A percentile compares a stretch with the other conserved stretches of the same genome.
These are phyloP conservation scores for Caenorhabditis sp. DNA, from an alignment of 2,888 invertebrate genomes.

Conservation along the genomic window DNA sequence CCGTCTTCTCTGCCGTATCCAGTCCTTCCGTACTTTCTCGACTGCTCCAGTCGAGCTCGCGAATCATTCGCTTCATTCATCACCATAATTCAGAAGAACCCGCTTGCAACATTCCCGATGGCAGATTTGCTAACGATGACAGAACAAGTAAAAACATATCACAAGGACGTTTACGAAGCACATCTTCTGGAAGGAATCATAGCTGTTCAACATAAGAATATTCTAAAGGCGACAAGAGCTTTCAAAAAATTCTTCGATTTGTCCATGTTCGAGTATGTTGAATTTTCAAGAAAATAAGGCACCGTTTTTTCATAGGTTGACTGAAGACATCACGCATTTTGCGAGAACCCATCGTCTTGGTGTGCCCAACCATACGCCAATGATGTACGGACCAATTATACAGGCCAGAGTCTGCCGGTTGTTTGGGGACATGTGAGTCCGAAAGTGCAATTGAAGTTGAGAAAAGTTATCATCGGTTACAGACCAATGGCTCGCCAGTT, in stretches of 20 bases:
- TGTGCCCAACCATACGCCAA: constrained; percentile 28
- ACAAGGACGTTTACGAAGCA: constrained; percentile 51
- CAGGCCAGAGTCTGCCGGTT: constrained; percentile 58
- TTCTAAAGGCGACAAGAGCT: constrained; percentile 40
- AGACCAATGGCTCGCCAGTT: constrained; percentile 40
- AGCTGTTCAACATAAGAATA: constrained; percentile 44
- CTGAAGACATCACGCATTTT: background rate
- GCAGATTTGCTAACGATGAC: background rate
- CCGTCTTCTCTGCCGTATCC: background rate
- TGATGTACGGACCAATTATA: constrained; percentile 67
- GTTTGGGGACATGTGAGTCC: constrained; percentile 63
- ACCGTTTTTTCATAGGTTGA: constrained; percentile 14
- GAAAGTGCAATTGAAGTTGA: background rate
- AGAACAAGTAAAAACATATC: constrained; percentile 3
- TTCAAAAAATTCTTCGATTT: constrained; percentile 66
- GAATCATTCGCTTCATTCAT: background rate
- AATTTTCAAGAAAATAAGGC: too few species aligned
- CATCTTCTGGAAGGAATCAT: constrained; percentile 56
- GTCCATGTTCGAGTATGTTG: constrained; percentile 42
- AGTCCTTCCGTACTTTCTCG: background rate
- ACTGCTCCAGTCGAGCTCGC: background rate
- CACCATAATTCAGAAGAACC: background rate
- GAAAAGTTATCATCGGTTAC: background rate
- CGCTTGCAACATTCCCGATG: constrained; percentile 14
- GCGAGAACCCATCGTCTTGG: background rate